Percentiles rank a stretch among this genome's conserved stretches.
phyloP scores from a whole-genome alignment of 1,140 invertebrate species.

The Zaprionus gabonicus region DNA sequence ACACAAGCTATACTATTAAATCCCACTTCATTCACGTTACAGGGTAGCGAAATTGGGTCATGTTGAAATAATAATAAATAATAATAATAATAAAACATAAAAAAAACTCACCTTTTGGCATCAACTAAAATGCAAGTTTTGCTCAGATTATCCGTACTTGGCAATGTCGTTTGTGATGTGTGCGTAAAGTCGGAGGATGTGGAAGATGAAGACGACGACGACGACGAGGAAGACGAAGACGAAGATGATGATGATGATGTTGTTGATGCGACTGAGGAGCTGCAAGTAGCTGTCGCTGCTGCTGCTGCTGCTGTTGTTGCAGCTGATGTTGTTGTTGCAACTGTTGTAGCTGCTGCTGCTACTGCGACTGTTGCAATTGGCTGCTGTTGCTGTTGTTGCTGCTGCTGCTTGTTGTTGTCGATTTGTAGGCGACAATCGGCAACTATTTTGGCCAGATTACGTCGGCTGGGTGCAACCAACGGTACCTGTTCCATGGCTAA shows the following conservation, averaged over 20 bases:
- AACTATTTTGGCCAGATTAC: slow-evolving; percentile 76
- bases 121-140: slow-evolving; percentile 76
- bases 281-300: slow-evolving; percentile 36
- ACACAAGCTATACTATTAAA: not conserved
- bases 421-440: slow-evolving; percentile 80
- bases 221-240: slow-evolving; percentile 38
- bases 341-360: slow-evolving; percentile 23
- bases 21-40: not conserved
- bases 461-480: slow-evolving; percentile 67
- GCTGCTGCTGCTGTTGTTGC: slow-evolving; percentile 36
- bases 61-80: slow-evolving; percentile 20
- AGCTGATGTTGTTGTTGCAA: slow-evolving; percentile 32
- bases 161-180: slow-evolving; percentile 76
- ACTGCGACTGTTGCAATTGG: slow-evolving; percentile 33
- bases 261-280: slow-evolving; percentile 19
- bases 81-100: slow-evolving; percentile 20
- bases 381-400: slow-evolving; percentile 36
- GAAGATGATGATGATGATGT: slow-evolving; percentile 34
- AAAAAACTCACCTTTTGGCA: slow-evolving; percentile 74
- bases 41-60: slow-evolving; percentile 18
- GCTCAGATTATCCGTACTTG: slow-evolving; percentile 80
- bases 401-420: slow-evolving; percentile 43
- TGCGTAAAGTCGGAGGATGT: slow-evolving; percentile 76
- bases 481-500: slow-evolving; percentile 72
- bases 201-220: slow-evolving; percentile 50